Base-by-base conservation (phyloP, 2,797 vertebrate species). In the Sparidentex hasta region DNA sequence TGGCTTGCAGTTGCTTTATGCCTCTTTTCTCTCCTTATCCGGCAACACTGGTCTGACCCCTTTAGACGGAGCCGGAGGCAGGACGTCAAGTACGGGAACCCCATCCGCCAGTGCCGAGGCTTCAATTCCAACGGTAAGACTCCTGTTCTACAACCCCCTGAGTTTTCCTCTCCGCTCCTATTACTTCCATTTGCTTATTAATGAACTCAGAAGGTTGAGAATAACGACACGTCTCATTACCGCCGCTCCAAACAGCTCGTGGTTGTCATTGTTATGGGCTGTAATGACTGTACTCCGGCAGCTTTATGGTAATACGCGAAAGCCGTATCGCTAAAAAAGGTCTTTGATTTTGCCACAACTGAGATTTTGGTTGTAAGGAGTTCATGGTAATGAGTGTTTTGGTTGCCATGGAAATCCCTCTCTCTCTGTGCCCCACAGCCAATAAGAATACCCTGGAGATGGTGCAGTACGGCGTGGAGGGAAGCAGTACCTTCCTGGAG, bases 401-500 rank as follows among this genome's bases (percentile, higher is more conserved):
- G 69, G 87, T 93, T 90, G 72, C 80, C 78, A 88, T 91, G 86
- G 83, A 76, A 83, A 87, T 61, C 18, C 63, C 63, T 85, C 66
- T 88, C 52, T 88, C 59, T 83, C 71, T 83, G 75, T 85, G 57
- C 85, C 73, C 69, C 75, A 18, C 94, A 99, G 98, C 94, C 67
- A 99, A 97, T 95, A 99, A 97, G 96, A 98, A 98, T 33, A 89
- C 95, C 0, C 92, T 98, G 88, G 97, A 99, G 92, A 96, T 96
- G 0, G 96, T 98, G 80, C 98, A 99, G 93, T 99, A 99, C 0
- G 98, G 97, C 0, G 98, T 99, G 88, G 98, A 97, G 54, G 97
- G 98, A 80, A 99, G 98, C 77, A 97, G 97, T 0, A 97, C 97
- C 74, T 99, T 99, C 92, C 95, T 99, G 55, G 98, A 99, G 89